phyloP scores from a whole-genome alignment of 2,797 vertebrate species.

The Silurus aristotelis region DNA sequence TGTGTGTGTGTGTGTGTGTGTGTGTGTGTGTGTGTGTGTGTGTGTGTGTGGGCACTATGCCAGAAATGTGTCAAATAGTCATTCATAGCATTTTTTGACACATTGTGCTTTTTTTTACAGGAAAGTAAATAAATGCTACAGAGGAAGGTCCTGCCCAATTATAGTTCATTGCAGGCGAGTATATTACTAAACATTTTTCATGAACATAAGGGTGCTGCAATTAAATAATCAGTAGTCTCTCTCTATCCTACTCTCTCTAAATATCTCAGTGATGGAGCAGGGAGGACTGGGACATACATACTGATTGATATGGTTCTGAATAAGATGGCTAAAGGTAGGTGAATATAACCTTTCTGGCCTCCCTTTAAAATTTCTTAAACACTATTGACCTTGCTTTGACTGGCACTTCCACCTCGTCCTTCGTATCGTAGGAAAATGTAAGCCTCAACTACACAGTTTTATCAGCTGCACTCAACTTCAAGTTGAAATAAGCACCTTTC shows the following conservation, averaged over 20 bases:
- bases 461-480: background rate
- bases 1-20: background rate
- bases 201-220: background rate
- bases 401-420: background rate
- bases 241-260: constrained; percentile 61
- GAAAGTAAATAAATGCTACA: constrained; percentile 99
- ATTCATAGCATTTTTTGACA: background rate
- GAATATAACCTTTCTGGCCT: constrained; percentile 11
- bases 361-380: background rate
- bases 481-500: too few relatives aligned
- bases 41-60: background rate
- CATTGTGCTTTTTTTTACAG: constrained; percentile 69
- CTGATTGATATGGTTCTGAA: constrained; percentile 99
- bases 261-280: constrained; percentile 85
- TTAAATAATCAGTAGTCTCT: background rate
- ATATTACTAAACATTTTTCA: constrained; percentile 42
- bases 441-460: background rate
- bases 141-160: constrained; percentile 95
- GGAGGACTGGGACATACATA: constrained; percentile 92
- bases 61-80: background rate
- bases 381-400: background rate
- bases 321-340: constrained; percentile 98
- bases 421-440: background rate
- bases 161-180: constrained; percentile 99
- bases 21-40: background rate